These are phyloP conservation scores for Macrophya alboannulata DNA, from an alignment of 2,888 invertebrate species.

Conservation along the genomic window DNA sequence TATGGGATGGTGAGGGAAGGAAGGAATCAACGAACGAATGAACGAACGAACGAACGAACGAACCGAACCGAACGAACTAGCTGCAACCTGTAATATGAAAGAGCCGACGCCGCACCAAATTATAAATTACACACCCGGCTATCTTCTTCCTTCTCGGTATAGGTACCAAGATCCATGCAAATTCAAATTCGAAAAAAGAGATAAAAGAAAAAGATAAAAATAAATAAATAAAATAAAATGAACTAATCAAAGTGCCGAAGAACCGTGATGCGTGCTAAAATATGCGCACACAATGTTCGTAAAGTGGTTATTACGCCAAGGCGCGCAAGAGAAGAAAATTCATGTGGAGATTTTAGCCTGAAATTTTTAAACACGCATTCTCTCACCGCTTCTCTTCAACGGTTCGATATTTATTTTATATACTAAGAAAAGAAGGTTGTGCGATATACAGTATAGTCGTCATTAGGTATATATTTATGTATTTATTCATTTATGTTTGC, in stretches of 20 bases:
- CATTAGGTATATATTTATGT: not conserved
- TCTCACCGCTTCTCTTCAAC: not conserved
- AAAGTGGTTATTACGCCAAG: slow-evolving; percentile 21
- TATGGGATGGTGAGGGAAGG: not conserved
- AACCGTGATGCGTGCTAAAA: slow-evolving; percentile 29
- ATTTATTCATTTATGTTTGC: not conserved
- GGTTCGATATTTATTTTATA: not conserved
- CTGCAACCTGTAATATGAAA: slow-evolving; percentile 52
- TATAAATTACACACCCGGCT: slow-evolving; percentile 52
- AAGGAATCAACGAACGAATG: slow-evolving; percentile 7
- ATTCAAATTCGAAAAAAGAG: not conserved
- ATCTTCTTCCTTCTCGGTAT: not conserved
- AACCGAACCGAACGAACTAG: not conserved
- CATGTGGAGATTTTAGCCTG: not conserved
- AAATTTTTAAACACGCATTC: slow-evolving; percentile 1
- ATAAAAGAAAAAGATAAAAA: slow-evolving; percentile 6
- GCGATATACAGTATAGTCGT: not conserved
- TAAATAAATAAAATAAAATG: not conserved
- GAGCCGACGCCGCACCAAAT: slow-evolving; percentile 54
- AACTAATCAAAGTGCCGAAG: slow-evolving; percentile 15
- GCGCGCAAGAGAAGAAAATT: not conserved
- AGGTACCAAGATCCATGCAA: slow-evolving; percentile 3
- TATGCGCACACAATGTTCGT: slow-evolving; percentile 8
- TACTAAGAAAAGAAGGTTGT: not conserved
- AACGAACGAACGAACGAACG: slow-evolving; percentile 10